Percentiles rank a stretch among this genome's conserved stretches.
These are phyloP conservation scores for Pangasius larnaudii DNA, from an alignment of 2,797 vertebrate genomes.

Conservation along the genomic window DNA sequence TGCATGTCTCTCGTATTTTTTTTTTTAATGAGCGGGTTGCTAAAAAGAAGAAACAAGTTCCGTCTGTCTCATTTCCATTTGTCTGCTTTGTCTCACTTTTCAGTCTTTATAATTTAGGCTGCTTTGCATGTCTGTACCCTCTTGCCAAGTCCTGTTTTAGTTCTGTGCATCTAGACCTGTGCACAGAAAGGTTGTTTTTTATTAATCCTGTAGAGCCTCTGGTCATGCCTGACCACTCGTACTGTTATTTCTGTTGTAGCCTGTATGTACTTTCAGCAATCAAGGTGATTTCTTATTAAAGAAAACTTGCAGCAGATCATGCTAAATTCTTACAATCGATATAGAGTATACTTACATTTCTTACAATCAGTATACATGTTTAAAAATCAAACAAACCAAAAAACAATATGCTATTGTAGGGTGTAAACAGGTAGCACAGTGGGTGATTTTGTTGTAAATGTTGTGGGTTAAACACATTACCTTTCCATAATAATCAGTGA, in stretches of 20 bases:
- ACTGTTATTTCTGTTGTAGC: neutral
- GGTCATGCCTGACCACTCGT: neutral
- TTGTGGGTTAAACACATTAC: neutral
- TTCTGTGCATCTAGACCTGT: slow-evolving; percentile 19
- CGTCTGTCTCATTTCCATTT: neutral
- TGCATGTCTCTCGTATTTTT: neutral
- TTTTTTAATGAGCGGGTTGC: neutral
- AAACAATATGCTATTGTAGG: neutral
- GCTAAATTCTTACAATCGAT: neutral
- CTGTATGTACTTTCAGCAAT: neutral
- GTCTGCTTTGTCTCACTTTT: neutral
- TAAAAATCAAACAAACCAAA: neutral
- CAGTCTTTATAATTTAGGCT: slow-evolving; percentile 12
- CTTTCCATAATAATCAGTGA: neutral
- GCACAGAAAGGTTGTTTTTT: neutral
- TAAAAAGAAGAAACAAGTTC: neutral
- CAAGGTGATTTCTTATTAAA: neutral
- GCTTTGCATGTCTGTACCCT: slow-evolving; percentile 10
- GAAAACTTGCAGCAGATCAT: neutral
- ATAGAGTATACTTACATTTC: neutral
- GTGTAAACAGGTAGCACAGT: neutral
- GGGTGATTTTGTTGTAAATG: neutral
- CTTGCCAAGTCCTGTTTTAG: slow-evolving; percentile 27
- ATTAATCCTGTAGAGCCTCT: neutral
- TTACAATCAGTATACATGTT: neutral